Evolutionary conservation across 2,797 vertebrate genomes (phyloP), one percentile per base, ranked within the genome.

Genomic region (Cuculus canorus): DNA sequence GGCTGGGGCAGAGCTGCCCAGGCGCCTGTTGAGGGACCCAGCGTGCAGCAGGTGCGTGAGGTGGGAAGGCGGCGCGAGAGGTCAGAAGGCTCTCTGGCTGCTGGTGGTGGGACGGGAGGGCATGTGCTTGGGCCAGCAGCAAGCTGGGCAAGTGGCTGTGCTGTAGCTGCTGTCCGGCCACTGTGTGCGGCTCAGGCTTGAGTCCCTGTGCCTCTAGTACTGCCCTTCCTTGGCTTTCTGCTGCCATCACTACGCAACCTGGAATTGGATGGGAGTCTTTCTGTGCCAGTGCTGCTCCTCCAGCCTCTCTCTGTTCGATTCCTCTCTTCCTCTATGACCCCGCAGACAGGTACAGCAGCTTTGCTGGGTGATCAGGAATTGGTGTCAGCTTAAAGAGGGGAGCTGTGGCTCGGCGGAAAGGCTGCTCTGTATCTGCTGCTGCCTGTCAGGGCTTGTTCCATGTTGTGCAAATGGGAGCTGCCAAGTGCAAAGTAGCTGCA

Each of bases 111-210:
- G n/a, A 64, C 23, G 17, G 68, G 17, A 54, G n/a, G 23, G 17
- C 16, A 10, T 2, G 13, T 1, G 6, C 25, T 33, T 0, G 2
- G 48, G 48, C 23, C 43, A 24, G 53, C 10, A 11, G 25, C 0
- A 3, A 35, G 25, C 66, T 23, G 48, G 37, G 39, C n/a, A 0
- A 0, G 0, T 25, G 27, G 14, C 21, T 0, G 5, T 27, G 69
- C 59, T 2, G 5, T 50, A 19, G 52, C 4, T 33, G 63, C 48
- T 23, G 35, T 23, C 4, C 3, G 4, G 41, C 30, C 24, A 35
- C 82, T 37, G 32, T 0, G 0, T 11, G 12, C 30, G 27, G 32
- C 43, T 5, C 3, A 17, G 43, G 28, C 30, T 23, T 23, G 4
- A 10, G 19, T 82, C 54, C 68, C 59, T 19, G 23, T 17, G 65